These are phyloP conservation scores for Scylla paramamosain DNA, from an alignment of 1,140 invertebrate genomes.

Conservation along the genomic window DNA sequence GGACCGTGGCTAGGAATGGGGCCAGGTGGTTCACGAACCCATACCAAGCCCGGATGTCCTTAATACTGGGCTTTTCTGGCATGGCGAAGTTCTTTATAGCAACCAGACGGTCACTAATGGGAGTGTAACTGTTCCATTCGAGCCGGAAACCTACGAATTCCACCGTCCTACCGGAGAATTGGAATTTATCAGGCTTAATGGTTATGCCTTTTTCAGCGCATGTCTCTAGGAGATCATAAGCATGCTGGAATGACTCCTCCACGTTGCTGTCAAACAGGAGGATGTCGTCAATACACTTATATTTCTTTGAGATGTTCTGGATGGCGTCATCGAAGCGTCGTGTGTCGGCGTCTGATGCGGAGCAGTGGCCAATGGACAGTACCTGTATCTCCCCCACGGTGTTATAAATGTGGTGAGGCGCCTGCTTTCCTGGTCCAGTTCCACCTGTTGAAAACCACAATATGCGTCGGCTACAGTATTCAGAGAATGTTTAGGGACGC, in stretches of 20 bases:
- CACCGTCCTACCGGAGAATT: not conserved
- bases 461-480: conserved; percentile 38
- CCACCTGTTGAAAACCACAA: conserved; percentile 49
- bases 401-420: conserved; percentile 36
- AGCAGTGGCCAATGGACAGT: conserved; percentile 47
- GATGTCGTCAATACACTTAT: conserved; percentile 42
- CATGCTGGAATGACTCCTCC: not conserved
- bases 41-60: not conserved
- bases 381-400: not conserved
- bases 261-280: not conserved
- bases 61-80: not conserved
- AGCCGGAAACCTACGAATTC: too few species aligned
- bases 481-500: conserved; percentile 29
- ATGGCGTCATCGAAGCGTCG: too few species aligned
- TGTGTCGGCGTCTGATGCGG: not conserved
- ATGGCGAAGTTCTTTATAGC: not conserved
- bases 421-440: conserved; percentile 27
- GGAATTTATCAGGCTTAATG: not conserved
- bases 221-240: not conserved
- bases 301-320: not conserved
- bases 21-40: not conserved
- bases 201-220: not conserved
- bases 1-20: too few species aligned
- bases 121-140: too few species aligned
- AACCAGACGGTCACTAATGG: too few species aligned